Conservation (phyloP, 2,888 invertebrate genomes). For the Lymantria monacha region DNA sequence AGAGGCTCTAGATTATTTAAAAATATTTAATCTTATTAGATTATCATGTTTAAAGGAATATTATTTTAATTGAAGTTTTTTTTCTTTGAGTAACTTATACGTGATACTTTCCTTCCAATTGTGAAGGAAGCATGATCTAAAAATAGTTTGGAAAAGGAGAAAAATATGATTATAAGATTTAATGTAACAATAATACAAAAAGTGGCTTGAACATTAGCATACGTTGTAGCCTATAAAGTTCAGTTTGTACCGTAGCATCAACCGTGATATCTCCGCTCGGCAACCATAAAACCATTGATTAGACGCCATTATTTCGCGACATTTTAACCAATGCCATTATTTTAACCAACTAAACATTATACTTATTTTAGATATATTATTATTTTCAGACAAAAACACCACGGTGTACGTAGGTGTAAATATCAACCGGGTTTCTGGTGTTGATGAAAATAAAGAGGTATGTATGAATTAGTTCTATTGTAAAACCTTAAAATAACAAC, state of each 20-base stretch:
- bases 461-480: conserved; percentile 17
- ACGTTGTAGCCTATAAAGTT: conserved; percentile 5
- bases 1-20: no score
- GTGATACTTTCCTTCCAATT: no score
- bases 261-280: conserved; percentile 48
- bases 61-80: no score
- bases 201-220: no score
- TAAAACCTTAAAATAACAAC: neutral
- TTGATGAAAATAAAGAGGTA: conserved; percentile 85
- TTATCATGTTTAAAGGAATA: no score
- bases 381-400: conserved; percentile 79
- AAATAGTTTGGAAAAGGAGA: no score
- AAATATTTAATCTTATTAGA: no score
- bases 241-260: conserved; percentile 22
- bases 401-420: conserved; percentile 83
- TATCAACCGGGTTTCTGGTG: conserved; percentile 84
- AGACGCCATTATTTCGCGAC: conserved; percentile 29
- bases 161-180: no score
- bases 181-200: no score
- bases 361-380: conserved; percentile 2
- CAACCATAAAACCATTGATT: conserved; percentile 45
- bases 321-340: conserved; percentile 25
- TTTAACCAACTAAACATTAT: conserved; percentile 19
- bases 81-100: no score
- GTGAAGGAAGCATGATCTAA: no score